Base-by-base conservation (phyloP, 2,113 vertebrate genomes). In the Heterotis niloticus region DNA sequence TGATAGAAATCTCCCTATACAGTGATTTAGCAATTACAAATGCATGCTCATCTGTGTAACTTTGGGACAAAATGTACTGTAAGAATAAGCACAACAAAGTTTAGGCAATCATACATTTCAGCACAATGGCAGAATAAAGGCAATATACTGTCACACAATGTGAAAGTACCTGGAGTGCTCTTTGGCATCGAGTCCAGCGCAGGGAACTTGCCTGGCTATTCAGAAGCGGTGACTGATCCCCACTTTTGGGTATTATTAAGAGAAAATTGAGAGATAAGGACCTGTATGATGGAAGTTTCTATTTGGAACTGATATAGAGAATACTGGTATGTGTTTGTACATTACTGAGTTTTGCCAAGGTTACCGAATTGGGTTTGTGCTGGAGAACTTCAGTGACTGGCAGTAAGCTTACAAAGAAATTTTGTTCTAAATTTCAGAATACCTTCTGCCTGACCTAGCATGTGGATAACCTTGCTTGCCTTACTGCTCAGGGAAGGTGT, bases 21-120 rank as follows among this genome's bases (percentile, higher is more conserved):
- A 75, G 10, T 75, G 26, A 75, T 57, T 75, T 64, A 26, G 29
- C 29, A 64, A 75, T 75, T 75, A 23, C 57, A 34, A 29, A 75
- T 62, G 56, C 62, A 57, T 62, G 56, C 62, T 26, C 26, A 24
- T 75, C 59, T n/a, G 26, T 12, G 34, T 23, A 29, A 34, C 14
- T 75, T 34, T n/a, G 16, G 18, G 10, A 18, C 28, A 62, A 18
- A 28, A 62, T 9, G 23, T 23, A 44, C 56, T 20, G 28, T 75
- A 26, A 34, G 57, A 17, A 34, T 51, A 75, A 64, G 60, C 56
- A 34, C 24, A 62, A 57, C 59, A 75, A 10, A 57, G 60, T 75
- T 75, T 62, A 7, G 16, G 72, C 20, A 75, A 29, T 75, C 24
- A 75, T 74, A 57, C 57, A 54, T 75, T 59, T 75, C 16, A 26